Conservation (phyloP, 2,113 vertebrate genomes). For the Alexandromys fortis region DNA sequence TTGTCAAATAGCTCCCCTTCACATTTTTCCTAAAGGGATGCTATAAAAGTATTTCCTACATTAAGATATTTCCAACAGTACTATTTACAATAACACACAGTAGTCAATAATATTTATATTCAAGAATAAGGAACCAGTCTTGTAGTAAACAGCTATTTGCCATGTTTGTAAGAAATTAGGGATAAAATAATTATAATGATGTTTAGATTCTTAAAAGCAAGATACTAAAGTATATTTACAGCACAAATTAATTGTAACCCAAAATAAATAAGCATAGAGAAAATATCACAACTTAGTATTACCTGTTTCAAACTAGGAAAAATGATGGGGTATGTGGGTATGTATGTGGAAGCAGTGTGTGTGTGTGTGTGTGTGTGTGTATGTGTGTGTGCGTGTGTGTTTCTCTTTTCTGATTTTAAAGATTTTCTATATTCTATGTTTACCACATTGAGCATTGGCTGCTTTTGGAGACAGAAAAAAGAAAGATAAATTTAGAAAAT, state of each 20-base stretch:
- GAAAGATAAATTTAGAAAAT: conserved; percentile 48
- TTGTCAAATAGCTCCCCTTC: neutral
- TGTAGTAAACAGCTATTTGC: neutral
- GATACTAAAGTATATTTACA: neutral
- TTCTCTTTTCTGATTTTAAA: conserved; percentile 26
- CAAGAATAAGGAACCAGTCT: neutral
- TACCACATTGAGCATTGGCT: neutral
- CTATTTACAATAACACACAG: conserved; percentile 19
- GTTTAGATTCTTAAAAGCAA: conserved; percentile 1
- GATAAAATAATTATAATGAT: conserved; percentile 20
- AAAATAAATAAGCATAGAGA: conserved; percentile 25
- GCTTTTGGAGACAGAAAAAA: conserved; percentile 21
- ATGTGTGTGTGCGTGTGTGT: too few relatives aligned
- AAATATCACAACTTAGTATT: conserved; percentile 50
- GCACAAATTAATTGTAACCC: neutral
- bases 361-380: neutral
- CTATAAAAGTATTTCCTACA: neutral
- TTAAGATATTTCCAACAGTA: conserved; percentile 25
- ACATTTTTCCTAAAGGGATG: conserved; percentile 37
- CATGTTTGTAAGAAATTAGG: neutral
- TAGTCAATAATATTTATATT: conserved; percentile 16
- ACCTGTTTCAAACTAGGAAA: conserved; percentile 17
- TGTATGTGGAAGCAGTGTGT: neutral
- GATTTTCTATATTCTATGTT: conserved; percentile 43
- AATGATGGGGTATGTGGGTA: neutral